Conservation (phyloP, 2,888 invertebrate species). For the Panzeria rudis region DNA sequence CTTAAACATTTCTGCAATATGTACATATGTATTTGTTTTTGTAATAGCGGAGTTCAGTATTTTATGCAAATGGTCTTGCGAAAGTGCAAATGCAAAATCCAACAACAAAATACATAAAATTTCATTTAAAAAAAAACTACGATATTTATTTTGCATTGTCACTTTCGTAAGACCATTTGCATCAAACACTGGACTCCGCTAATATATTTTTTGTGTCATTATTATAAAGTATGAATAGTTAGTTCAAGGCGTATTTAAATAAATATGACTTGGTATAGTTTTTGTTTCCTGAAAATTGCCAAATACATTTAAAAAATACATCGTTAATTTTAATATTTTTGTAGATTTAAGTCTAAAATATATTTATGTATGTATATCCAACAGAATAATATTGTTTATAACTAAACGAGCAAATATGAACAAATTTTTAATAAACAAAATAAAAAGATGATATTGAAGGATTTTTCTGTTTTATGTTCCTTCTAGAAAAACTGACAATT, state of each 20-base stretch:
- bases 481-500: no score
- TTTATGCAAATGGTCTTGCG: no score
- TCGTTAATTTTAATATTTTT: neutral
- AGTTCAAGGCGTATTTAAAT: neutral
- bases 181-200: no score
- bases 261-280: conserved; percentile 4
- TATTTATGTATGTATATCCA: no score
- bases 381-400: conserved; percentile 27
- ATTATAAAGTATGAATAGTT: neutral
- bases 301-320: conserved; percentile 62
- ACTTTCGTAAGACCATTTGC: no score
- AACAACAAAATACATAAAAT: no score
- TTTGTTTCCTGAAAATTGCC: conserved; percentile 68
- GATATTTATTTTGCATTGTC: no score
- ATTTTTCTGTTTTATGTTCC: no score
- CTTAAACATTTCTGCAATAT: neutral
- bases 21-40: neutral
- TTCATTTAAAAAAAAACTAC: no score
- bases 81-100: no score
- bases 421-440: conserved; percentile 62
- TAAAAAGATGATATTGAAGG: no score
- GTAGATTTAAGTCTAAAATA: conserved; percentile 13
- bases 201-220: neutral
- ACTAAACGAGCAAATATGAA: conserved; percentile 66
- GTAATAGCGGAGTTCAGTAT: no score